Conservation (phyloP, 2,113 vertebrate species). For the Sceloporus tristichus region DNA sequence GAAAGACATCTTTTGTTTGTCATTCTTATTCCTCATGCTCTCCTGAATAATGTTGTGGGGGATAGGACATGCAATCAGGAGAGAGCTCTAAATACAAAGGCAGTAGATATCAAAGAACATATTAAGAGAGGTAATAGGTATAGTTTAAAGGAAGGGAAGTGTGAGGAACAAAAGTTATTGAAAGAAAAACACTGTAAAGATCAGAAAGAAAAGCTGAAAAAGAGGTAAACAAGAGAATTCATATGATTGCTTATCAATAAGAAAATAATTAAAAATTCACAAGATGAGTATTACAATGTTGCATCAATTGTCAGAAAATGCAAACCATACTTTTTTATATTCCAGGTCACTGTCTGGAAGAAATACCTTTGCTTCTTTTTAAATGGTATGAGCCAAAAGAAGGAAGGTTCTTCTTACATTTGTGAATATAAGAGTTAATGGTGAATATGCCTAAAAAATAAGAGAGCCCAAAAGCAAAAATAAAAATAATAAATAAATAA, state of each 20-base stretch:
- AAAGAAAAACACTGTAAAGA: neutral
- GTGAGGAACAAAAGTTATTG: neutral
- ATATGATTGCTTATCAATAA: neutral
- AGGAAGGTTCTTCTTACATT: neutral
- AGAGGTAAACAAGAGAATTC: neutral
- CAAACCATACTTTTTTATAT: neutral
- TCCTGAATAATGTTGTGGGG: neutral
- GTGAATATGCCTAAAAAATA: neutral
- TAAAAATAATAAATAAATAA: no score
- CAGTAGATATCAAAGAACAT: neutral
- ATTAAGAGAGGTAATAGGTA: neutral
- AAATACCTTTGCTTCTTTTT: neutral
- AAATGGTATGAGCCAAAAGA: neutral
- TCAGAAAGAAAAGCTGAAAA: neutral
- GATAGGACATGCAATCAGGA: neutral
- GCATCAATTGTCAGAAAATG: neutral
- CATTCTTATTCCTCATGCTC: slow-evolving; percentile 11
- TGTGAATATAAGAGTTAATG: neutral
- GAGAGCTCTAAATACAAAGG: neutral
- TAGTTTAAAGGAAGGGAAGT: neutral
- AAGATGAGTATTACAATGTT: neutral
- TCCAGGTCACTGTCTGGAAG: neutral
- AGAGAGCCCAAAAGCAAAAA: neutral
- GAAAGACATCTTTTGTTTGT: slow-evolving; percentile 4
- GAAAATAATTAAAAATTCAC: neutral